Evolutionary conservation across 2,888 invertebrate species (phyloP).

Genomic region (Sthenelais limicola): DNA sequence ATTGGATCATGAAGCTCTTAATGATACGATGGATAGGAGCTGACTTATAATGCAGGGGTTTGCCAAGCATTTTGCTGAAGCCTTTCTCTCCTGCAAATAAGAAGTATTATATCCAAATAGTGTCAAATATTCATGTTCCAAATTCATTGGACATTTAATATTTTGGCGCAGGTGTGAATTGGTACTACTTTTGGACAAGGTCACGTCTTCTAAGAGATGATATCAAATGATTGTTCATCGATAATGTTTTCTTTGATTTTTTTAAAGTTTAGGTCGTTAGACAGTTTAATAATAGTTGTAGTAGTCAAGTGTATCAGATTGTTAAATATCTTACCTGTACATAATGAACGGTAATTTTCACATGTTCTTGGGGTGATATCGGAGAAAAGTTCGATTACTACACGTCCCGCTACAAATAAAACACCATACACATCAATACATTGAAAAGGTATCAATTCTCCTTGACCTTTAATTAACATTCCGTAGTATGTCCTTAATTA

Average conservation of each 20-base stretch:
- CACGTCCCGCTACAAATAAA: conserved; percentile 71
- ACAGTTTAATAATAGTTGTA: neutral
- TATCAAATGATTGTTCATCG: too few relatives aligned
- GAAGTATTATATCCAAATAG: too few relatives aligned
- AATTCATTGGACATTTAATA: too few relatives aligned
- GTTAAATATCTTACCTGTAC: conserved; percentile 76
- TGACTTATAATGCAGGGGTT: conserved; percentile 91
- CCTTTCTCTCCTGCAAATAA: conserved; percentile 86
- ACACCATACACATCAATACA: too few relatives aligned
- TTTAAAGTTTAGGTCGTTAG: too few relatives aligned
- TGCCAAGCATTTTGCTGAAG: conserved; percentile 79
- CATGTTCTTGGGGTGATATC: conserved; percentile 92
- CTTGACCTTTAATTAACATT: conserved; percentile 1
- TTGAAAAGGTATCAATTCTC: too few relatives aligned
- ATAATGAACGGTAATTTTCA: conserved; percentile 93
- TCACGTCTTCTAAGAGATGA: too few relatives aligned
- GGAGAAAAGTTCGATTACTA: conserved; percentile 91
- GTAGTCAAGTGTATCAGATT: neutral
- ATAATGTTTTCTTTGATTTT: too few relatives aligned
- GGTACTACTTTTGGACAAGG: too few relatives aligned
- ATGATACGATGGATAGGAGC: conserved; percentile 89
- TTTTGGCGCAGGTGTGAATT: too few relatives aligned
- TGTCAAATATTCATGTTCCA: too few relatives aligned
- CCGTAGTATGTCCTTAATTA: neutral
- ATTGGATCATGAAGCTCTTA: conserved; percentile 92